Evolutionary conservation across 2,113 vertebrate species (phyloP).

Genomic region (Pycnonotus jocosus): DNA sequence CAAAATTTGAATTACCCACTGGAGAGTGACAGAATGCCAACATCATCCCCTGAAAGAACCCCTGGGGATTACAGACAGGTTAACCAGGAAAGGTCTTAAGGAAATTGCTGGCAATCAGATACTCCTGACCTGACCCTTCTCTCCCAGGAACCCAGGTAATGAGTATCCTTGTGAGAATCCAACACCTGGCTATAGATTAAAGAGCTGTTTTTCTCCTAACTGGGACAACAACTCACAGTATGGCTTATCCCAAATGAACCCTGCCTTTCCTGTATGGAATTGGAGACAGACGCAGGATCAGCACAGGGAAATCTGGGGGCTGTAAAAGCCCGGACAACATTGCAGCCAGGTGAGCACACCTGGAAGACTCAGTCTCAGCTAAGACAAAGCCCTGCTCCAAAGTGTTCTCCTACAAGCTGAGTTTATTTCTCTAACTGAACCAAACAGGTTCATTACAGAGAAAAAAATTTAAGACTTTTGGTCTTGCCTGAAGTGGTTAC

Average conservation of each 20-base stretch:
- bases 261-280: not conserved
- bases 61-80: not conserved
- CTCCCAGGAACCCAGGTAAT: slow-evolving; percentile 23
- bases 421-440: not conserved
- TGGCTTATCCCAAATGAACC: not conserved
- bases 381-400: not conserved
- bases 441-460: not conserved
- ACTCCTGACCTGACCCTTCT: slow-evolving; percentile 38
- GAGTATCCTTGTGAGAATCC: slow-evolving; percentile 42
- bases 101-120: slow-evolving; percentile 52
- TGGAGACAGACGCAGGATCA: not conserved
- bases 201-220: not conserved
- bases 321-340: not conserved
- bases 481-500: not conserved
- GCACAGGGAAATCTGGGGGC: not conserved
- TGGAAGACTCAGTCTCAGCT: not conserved
- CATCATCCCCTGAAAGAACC: not conserved
- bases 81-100: not conserved
- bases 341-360: not conserved
- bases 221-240: not conserved
- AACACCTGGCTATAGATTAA: slow-evolving; percentile 23
- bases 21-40: not conserved
- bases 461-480: not conserved
- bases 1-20: not conserved
- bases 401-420: not conserved